Evolutionary conservation across 2,797 vertebrate species (phyloP).

Genomic region (Ispidina picta): DNA sequence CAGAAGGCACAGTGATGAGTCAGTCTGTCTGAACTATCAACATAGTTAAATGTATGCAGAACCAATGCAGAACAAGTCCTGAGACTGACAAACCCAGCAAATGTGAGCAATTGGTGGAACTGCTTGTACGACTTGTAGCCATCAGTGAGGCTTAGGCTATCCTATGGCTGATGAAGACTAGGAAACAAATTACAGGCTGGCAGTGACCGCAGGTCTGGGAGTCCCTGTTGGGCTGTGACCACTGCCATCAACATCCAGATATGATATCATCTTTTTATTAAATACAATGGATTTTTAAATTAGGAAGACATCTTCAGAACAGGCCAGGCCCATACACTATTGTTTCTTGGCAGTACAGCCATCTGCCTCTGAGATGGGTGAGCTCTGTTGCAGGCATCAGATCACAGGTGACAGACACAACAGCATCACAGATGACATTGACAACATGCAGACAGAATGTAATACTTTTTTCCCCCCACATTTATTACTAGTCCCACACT

Average conservation of each 20-base stretch:
- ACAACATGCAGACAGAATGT: neutral
- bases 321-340: neutral
- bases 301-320: neutral
- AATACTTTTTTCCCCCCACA: neutral
- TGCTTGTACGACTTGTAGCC: rapidly evolving
- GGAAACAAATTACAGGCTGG: neutral
- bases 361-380: neutral
- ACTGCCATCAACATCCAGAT: neutral
- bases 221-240: neutral
- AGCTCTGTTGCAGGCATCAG: neutral
- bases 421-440: neutral
- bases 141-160: neutral
- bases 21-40: neutral
- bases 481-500: neutral
- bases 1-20: neutral
- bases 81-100: neutral
- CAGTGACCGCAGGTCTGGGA: neutral
- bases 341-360: neutral
- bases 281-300: neutral
- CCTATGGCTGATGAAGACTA: neutral
- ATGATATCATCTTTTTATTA: neutral
- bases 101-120: neutral
- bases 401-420: neutral
- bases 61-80: neutral
- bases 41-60: neutral